phyloP scores from a whole-genome alignment of 2,797 vertebrate genomes.

The Sebastes reedi region DNA sequence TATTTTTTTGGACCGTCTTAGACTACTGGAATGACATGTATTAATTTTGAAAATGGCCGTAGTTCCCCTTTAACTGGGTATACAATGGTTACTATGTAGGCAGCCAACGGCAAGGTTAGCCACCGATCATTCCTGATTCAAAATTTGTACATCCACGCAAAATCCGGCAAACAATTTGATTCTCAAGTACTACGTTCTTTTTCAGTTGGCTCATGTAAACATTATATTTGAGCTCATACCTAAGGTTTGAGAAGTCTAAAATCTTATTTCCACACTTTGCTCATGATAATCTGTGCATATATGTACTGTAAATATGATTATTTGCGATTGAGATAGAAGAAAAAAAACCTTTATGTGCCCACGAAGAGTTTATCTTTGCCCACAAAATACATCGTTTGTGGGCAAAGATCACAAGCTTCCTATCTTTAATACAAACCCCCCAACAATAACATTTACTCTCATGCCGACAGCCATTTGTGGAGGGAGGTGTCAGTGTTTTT shows the following conservation, averaged over 20 bases:
- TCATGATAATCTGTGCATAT: slow-evolving; percentile 26
- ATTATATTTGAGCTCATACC: background rate
- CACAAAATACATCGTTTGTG: background rate
- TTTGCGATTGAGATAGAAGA: background rate
- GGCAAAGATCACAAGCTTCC: slow-evolving; percentile 3
- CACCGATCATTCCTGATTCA: background rate
- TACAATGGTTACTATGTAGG: background rate
- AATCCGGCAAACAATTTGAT: background rate
- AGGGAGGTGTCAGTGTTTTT: slow-evolving; percentile 19
- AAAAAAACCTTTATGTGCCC: slow-evolving; percentile 20
- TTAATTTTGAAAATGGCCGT: no score
- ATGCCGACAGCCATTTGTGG: slow-evolving; percentile 4
- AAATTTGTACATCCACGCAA: background rate
- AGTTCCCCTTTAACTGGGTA: background rate
- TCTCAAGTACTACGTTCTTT: background rate
- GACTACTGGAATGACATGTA: no score
- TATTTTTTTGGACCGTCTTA: background rate
- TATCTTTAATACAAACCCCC: background rate
- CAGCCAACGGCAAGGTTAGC: rapidly evolving
- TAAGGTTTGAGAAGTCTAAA: background rate
- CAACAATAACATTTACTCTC: slow-evolving; percentile 6
- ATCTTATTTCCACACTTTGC: background rate
- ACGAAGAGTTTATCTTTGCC: slow-evolving; percentile 27
- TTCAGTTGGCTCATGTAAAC: slow-evolving; percentile 23
- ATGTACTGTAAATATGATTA: slow-evolving; percentile 3